Evolutionary conservation across 2,888 invertebrate species (phyloP).

Genomic region (Xestobium rufovillosum): DNA sequence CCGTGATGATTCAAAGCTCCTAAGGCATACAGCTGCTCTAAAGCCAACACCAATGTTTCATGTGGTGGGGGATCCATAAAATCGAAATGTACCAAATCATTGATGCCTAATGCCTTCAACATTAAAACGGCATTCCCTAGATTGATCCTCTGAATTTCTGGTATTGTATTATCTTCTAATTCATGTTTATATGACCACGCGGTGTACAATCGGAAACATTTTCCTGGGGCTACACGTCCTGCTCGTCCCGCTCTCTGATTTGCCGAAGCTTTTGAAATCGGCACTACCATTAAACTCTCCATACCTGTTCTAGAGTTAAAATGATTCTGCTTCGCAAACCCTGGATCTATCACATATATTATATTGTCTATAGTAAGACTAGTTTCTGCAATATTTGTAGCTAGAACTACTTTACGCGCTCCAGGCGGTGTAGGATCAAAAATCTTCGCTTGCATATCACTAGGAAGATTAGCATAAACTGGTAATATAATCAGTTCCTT

Average conservation of each 20-base stretch:
- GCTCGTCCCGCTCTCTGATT: constrained; percentile 96
- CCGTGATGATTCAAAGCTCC: constrained; percentile 97
- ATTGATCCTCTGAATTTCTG: constrained; percentile 98
- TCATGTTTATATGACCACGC: constrained; percentile 99
- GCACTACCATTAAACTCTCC: constrained; percentile 98
- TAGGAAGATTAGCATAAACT: constrained; percentile 96
- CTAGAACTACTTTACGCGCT: constrained; percentile 92
- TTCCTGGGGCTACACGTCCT: constrained; percentile 93
- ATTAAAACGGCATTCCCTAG: constrained; percentile 94
- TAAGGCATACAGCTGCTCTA: constrained; percentile 95
- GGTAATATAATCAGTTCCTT: constrained; percentile 88
- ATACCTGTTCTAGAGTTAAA: constrained; percentile 97
- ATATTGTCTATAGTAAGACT: constrained; percentile 98
- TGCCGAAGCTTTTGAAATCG: constrained; percentile 95
- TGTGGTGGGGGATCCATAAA: constrained; percentile 97
- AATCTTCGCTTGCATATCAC: constrained; percentile 98
- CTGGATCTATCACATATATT: constrained; percentile 98
- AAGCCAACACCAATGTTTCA: constrained; percentile 77
- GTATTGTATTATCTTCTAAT: constrained; percentile 94
- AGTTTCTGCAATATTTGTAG: constrained; percentile 99
- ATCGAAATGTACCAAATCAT: constrained; percentile 97
- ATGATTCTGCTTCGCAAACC: constrained; percentile 98
- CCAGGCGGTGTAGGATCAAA: constrained; percentile 96
- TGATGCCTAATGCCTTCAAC: constrained; percentile 93
- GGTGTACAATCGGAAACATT: constrained; percentile 96